A percentile compares a stretch with the other conserved stretches of the same genome.
These are phyloP conservation scores for Dryadula phaetusa DNA, from an alignment of 2,888 invertebrate species.

Conservation along the genomic window DNA sequence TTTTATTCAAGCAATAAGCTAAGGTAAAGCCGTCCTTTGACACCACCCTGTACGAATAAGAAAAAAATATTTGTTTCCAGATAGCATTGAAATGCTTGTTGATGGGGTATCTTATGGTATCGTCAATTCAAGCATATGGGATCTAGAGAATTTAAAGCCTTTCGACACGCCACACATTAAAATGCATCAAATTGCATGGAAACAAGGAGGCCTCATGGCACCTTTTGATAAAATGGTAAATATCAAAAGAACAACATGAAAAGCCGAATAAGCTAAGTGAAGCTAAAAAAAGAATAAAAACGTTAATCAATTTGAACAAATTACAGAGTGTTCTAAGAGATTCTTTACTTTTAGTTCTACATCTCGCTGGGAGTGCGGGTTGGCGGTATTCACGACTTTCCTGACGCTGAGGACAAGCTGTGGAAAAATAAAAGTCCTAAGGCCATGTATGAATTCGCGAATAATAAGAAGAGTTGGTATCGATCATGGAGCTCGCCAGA, in stretches of 20 bases:
- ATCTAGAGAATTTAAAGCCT: constrained; percentile 51
- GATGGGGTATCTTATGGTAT: constrained; percentile 79
- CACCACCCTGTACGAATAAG: too few relatives aligned
- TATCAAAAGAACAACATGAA: too few relatives aligned
- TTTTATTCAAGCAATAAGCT: too few relatives aligned
- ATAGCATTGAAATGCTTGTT: constrained; percentile 77
- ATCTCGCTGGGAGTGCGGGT: constrained; percentile 90
- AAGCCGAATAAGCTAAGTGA: too few relatives aligned
- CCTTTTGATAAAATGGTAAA: constrained; percentile 73
- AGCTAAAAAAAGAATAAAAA: too few relatives aligned
- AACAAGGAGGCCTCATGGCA: constrained; percentile 68
- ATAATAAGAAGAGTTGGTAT: constrained; percentile 80
- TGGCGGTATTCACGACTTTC: constrained; percentile 90
- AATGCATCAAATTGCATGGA: constrained; percentile 55
- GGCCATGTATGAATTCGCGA: constrained; percentile 87
- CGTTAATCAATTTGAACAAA: not conserved
- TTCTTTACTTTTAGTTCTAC: constrained; percentile 86
- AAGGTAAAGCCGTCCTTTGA: too few relatives aligned
- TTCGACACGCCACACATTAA: constrained; percentile 61
- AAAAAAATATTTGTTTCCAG: constrained; percentile 68
- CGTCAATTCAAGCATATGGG: constrained; percentile 61
- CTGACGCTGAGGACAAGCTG: constrained; percentile 87
- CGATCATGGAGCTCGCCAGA: constrained; percentile 86
- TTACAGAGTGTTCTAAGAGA: not conserved
- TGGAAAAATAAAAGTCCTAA: constrained; percentile 89